Conservation (phyloP, 2,888 invertebrate species). For the Xanthorhoe spadicearia region DNA sequence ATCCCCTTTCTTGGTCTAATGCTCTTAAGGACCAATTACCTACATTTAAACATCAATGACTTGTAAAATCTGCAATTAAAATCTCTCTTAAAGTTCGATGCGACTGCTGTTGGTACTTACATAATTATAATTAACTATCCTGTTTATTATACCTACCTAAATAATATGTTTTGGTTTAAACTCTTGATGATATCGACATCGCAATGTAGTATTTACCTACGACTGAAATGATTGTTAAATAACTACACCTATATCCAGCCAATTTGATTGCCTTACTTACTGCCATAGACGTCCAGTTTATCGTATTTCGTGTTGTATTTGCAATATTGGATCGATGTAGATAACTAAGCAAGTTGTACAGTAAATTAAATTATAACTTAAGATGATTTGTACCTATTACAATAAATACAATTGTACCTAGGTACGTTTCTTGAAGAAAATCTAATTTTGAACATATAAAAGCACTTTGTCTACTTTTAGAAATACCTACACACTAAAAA, state of each 20-base stretch:
- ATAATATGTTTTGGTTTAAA: neutral
- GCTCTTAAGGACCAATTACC: too few relatives aligned
- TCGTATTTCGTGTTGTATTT: conserved; percentile 30
- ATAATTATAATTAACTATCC: neutral
- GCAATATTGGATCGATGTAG: conserved; percentile 52
- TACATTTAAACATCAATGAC: neutral
- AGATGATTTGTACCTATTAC: conserved; percentile 39
- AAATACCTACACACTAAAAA: conserved; percentile 29
- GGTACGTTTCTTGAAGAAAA: conserved; percentile 2
- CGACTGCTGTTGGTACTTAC: neutral
- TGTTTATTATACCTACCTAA: neutral
- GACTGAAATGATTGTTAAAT: neutral
- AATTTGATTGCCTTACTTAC: conserved; percentile 35
- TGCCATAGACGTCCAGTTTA: conserved; percentile 37
- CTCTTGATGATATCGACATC: neutral
- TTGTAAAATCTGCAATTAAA: neutral
- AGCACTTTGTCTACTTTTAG: conserved; percentile 19
- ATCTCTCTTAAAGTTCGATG: neutral
- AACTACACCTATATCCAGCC: conserved; percentile 19
- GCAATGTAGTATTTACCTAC: neutral
- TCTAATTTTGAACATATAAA: neutral
- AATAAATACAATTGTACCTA: conserved; percentile 3
- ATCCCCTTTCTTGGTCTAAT: too few relatives aligned
- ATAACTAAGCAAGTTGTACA: conserved; percentile 73
- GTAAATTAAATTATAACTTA: conserved; percentile 46